These are phyloP conservation scores for Ochropleura plecta DNA, from an alignment of 2,888 invertebrate species.

Conservation along the genomic window DNA sequence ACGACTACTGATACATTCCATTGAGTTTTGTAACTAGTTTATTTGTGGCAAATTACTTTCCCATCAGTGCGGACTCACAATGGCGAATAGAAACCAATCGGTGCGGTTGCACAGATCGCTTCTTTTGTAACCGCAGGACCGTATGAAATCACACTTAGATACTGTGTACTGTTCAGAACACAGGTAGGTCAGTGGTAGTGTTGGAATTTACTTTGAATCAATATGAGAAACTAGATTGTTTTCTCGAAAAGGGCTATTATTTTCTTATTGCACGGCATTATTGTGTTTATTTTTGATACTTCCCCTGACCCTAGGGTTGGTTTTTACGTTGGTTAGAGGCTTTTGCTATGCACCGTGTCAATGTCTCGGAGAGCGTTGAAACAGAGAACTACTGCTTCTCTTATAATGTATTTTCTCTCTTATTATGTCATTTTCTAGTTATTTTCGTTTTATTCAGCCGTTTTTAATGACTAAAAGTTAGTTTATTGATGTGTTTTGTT, in stretches of 20 bases:
- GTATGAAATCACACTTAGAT: conserved; percentile 76
- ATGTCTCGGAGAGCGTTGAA: too few species aligned
- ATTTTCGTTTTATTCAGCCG: too few species aligned
- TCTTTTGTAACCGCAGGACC: conserved; percentile 82
- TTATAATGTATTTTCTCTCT: too few species aligned
- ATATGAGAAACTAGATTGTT: conserved; percentile 13
- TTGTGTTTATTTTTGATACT: background rate
- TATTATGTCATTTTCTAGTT: too few species aligned
- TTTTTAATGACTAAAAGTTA: too few species aligned
- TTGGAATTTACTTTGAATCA: conserved; percentile 39
- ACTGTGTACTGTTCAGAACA: conserved; percentile 45
- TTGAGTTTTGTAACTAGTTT: conserved; percentile 70
- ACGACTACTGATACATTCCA: conserved; percentile 70
- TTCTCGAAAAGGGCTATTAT: background rate
- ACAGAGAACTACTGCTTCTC: too few species aligned
- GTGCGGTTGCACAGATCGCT: conserved; percentile 80
- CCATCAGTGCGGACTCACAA: conserved; percentile 72
- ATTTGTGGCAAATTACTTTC: conserved; percentile 79
- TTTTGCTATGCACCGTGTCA: too few species aligned
- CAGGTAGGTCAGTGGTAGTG: conserved; percentile 54
- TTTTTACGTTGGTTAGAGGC: too few species aligned
- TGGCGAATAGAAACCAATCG: conserved; percentile 78
- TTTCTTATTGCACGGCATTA: background rate
- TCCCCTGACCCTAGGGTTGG: too few species aligned
- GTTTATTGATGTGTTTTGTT: background rate